Percentiles rank a stretch among this genome's conserved stretches.
These are phyloP conservation scores for Beris chalybata DNA, from an alignment of 2,888 invertebrate species.

Conservation along the genomic window DNA sequence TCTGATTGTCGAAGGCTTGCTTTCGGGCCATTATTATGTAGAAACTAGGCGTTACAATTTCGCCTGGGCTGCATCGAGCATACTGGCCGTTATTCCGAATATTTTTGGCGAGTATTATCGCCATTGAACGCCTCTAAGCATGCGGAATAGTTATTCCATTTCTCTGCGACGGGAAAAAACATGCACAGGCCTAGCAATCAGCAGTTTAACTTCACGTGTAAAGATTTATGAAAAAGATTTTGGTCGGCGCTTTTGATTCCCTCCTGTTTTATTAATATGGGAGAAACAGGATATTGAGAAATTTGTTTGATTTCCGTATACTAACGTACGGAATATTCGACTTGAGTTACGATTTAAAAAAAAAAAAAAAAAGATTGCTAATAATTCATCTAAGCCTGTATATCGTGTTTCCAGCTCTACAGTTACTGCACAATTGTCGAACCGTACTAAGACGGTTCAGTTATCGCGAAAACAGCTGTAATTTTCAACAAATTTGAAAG, in stretches of 20 bases:
- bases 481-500: too few species aligned
- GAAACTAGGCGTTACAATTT: too few species aligned
- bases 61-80: too few species aligned
- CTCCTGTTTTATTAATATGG: neutral
- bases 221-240: conserved; percentile 19
- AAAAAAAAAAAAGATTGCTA: neutral
- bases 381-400: conserved; percentile 15
- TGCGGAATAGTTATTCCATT: too few species aligned
- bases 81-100: too few species aligned
- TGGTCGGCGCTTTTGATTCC: conserved; percentile 8
- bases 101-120: too few species aligned
- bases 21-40: too few species aligned
- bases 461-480: too few species aligned
- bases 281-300: conserved; percentile 16
- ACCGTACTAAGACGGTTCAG: too few species aligned
- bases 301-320: conserved; percentile 14
- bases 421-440: neutral
- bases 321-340: conserved; percentile 7
- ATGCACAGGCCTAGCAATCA: too few species aligned
- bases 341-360: conserved; percentile 10
- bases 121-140: too few species aligned
- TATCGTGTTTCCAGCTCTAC: conserved; percentile 25
- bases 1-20: conserved; percentile 5
- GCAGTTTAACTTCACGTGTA: neutral
- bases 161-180: too few species aligned